phyloP scores from a whole-genome alignment of 2,888 invertebrate genomes.

The Catotricha subobsoleta region DNA sequence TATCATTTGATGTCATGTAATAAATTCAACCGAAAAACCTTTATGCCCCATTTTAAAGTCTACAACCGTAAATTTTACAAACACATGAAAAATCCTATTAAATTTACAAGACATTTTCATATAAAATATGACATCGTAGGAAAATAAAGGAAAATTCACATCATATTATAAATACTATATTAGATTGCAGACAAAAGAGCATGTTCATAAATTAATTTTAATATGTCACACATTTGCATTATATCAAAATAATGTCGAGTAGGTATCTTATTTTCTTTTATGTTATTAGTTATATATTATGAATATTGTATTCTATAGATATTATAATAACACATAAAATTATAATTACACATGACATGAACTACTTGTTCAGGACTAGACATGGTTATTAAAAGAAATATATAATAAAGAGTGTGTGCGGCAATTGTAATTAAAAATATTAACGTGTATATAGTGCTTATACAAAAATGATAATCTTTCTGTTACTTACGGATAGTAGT shows the following conservation, averaged over 20 bases:
- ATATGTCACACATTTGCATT: slow-evolving; percentile 6
- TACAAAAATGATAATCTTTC: no score
- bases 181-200: not conserved
- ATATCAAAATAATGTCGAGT: slow-evolving; percentile 8
- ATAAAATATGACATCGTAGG: not conserved
- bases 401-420: no score
- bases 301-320: no score
- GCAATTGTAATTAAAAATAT: no score
- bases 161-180: slow-evolving; percentile 1
- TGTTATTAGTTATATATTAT: no score
- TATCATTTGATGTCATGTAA: slow-evolving; percentile 4
- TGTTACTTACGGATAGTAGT: no score
- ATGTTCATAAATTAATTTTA: slow-evolving; percentile 4
- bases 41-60: not conserved
- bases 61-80: not conserved
- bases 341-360: no score
- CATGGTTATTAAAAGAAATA: no score
- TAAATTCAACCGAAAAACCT: not conserved
- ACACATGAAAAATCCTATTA: not conserved
- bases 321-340: no score
- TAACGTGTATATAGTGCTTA: no score
- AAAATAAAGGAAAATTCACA: not conserved
- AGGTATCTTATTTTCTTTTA: no score
- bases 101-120: not conserved
- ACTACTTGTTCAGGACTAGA: no score